These are phyloP conservation scores for Stegodyphus dumicola DNA, from an alignment of 1,140 invertebrate species.

Conservation along the genomic window DNA sequence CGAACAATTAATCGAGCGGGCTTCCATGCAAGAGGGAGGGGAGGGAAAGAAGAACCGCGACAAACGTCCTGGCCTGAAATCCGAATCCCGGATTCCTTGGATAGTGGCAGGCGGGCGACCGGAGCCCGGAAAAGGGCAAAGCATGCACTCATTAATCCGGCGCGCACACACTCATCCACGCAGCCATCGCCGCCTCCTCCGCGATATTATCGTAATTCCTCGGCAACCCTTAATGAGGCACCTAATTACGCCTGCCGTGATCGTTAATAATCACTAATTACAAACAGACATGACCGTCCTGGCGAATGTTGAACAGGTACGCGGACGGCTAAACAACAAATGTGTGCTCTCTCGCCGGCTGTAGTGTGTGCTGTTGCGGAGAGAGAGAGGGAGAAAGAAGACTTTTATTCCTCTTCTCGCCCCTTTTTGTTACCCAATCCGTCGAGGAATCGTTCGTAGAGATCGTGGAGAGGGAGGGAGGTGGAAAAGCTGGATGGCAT, in stretches of 20 bases:
- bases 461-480: neutral
- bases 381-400: neutral
- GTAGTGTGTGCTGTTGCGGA: neutral
- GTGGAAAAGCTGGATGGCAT: neutral
- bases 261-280: conserved; percentile 61
- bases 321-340: neutral
- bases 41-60: conserved; percentile 13
- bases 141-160: conserved; percentile 57
- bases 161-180: conserved; percentile 30
- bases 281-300: conserved; percentile 56
- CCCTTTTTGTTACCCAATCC: neutral
- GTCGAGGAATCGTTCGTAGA: neutral
- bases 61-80: conserved; percentile 38
- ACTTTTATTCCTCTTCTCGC: neutral
- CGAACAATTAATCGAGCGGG: conserved; percentile 12
- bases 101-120: conserved; percentile 54
- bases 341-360: no score
- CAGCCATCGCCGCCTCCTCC: conserved; percentile 53
- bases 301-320: conserved; percentile 30
- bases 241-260: conserved; percentile 61
- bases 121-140: conserved; percentile 44
- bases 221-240: conserved; percentile 61
- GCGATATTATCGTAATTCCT: conserved; percentile 60
- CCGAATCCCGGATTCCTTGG: conserved; percentile 31
- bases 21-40: neutral